These are phyloP conservation scores for Limosa lapponica DNA, from an alignment of 2,797 vertebrate species.

Conservation along the genomic window DNA sequence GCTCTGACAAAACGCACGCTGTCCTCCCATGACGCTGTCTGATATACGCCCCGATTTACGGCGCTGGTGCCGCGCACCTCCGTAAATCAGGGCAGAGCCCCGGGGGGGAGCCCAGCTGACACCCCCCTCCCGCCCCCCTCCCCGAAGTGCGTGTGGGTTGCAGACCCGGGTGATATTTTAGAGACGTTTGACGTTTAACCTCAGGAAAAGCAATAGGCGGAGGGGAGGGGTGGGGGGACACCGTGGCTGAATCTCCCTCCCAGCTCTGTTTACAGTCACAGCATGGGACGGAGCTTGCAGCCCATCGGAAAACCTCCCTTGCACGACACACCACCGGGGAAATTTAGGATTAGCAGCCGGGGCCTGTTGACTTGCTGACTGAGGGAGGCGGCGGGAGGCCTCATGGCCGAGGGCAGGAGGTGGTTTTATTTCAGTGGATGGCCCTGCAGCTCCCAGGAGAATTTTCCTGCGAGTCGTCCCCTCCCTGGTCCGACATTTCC, in stretches of 20 bases:
- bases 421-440: neutral
- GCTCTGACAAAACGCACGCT: neutral
- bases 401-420: neutral
- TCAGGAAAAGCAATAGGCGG: neutral
- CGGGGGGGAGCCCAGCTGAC: neutral
- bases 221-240: neutral
- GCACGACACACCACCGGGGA: neutral
- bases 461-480: neutral
- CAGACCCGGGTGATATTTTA: conserved; percentile 41
- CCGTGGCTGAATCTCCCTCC: neutral
- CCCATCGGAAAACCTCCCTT: neutral
- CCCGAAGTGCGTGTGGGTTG: neutral
- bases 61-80: neutral
- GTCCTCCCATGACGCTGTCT: conserved; percentile 24
- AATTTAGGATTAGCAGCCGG: neutral
- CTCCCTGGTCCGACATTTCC: neutral
- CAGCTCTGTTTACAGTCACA: neutral
- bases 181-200: conserved; percentile 45
- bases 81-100: conserved; percentile 43
- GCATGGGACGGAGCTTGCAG: neutral
- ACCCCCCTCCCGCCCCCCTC: neutral
- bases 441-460: neutral
- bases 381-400: neutral
- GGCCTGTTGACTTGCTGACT: neutral
- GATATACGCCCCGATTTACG: conserved; percentile 19